phyloP scores from a whole-genome alignment of 2,888 invertebrate species.

The Oscheius sp. region DNA sequence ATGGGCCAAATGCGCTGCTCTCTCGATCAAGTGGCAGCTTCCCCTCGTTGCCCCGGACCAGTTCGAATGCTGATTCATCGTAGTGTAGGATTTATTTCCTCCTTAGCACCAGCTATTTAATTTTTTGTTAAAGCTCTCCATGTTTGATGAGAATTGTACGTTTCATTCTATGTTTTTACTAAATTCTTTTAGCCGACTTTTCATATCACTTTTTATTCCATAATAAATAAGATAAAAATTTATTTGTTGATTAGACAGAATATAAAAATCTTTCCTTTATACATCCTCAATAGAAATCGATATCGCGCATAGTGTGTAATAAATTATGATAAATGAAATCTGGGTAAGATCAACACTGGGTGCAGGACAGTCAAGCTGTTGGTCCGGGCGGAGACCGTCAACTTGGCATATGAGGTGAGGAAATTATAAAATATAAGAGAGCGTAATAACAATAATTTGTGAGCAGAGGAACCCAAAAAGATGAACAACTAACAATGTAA shows the following conservation, averaged over 20 bases:
- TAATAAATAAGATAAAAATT: not conserved
- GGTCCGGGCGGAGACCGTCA: conserved; percentile 13
- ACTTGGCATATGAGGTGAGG: not conserved
- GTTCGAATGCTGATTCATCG: conserved; percentile 76
- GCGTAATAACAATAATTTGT: not conserved
- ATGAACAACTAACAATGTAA: not conserved
- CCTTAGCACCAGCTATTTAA: conserved; percentile 79
- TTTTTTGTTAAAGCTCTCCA: no score
- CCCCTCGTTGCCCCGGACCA: conserved; percentile 79
- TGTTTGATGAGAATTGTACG: no score
- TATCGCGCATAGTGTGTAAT: not conserved
- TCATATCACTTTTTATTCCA: not conserved
- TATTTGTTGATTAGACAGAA: not conserved
- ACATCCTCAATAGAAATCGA: conserved; percentile 15
- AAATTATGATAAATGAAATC: conserved; percentile 18
- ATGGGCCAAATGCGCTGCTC: conserved; percentile 85
- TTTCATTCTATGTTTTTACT: no score
- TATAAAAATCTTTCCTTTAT: not conserved
- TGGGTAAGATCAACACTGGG: conserved; percentile 19
- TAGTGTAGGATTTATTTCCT: conserved; percentile 79
- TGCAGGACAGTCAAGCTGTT: not conserved
- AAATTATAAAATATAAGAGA: not conserved
- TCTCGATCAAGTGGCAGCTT: conserved; percentile 78
- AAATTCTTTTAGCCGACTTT: no score
- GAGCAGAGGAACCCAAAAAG: not conserved